Evolutionary conservation across 2,888 invertebrate genomes (phyloP).

Genomic region (Seira sanloemensis): DNA sequence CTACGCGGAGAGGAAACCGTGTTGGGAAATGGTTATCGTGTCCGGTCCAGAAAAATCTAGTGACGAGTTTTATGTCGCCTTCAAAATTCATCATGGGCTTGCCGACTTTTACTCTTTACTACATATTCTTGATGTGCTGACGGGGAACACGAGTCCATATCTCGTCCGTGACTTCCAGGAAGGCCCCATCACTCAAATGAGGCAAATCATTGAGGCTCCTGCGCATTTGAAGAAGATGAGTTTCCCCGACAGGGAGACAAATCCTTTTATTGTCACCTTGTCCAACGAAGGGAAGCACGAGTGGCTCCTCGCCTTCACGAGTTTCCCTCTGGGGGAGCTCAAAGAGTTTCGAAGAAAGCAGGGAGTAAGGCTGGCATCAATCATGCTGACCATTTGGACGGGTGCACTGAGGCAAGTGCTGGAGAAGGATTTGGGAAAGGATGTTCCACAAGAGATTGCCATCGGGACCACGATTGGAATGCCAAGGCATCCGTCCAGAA

Average conservation of each 20-base stretch:
- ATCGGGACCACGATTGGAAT: constrained; percentile 33
- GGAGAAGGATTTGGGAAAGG: constrained; percentile 1
- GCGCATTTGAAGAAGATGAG: constrained; percentile 31
- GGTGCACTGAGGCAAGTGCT: constrained; percentile 38
- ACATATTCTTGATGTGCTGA: constrained; percentile 45
- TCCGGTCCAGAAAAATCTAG: neutral
- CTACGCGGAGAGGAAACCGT: constrained; percentile 2
- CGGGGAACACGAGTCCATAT: constrained; percentile 39
- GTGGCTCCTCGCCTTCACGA: constrained; percentile 38
- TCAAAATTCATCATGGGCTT: constrained; percentile 57
- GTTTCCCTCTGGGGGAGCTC: constrained; percentile 14
- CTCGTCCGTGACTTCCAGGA: constrained; percentile 40
- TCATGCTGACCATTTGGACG: constrained; percentile 27
- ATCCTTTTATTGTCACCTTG: constrained; percentile 18
- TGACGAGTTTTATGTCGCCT: constrained; percentile 23
- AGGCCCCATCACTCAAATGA: constrained; percentile 6
- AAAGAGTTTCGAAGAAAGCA: constrained; percentile 35
- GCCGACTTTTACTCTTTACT: constrained; percentile 49
- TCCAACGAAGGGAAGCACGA: neutral
- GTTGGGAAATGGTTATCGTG: constrained; percentile 35
- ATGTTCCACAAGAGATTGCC: constrained; percentile 9
- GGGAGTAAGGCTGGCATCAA: constrained; percentile 28
- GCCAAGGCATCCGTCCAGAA: constrained; percentile 48
- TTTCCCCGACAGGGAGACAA: neutral
- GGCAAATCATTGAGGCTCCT: constrained; percentile 38